A percentile compares a stretch with the other conserved stretches of the same genome.
These are phyloP conservation scores for Galeruca laticollis DNA, from an alignment of 2,888 invertebrate species.

Conservation along the genomic window DNA sequence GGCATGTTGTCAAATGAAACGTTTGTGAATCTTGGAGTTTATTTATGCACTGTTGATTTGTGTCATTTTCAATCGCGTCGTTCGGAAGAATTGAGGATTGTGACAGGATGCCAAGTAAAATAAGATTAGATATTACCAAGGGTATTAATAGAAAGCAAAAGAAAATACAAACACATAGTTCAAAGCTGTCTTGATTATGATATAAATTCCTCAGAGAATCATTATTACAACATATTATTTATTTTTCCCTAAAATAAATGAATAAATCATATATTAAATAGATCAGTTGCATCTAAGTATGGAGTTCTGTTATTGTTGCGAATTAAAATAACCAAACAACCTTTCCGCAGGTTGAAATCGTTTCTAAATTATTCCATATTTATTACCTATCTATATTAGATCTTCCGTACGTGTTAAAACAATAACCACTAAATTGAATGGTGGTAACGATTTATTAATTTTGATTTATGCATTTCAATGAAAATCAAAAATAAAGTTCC, in stretches of 20 bases:
- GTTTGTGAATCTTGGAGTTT: neutral
- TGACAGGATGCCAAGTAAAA: constrained; percentile 5
- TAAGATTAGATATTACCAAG: neutral
- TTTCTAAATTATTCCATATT: neutral
- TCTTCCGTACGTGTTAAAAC: neutral
- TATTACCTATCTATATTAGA: neutral
- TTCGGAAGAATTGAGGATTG: constrained; percentile 3
- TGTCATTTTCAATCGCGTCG: neutral
- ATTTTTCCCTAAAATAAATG: constrained; percentile 26
- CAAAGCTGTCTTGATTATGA: constrained; percentile 14
- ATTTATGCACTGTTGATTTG: neutral
- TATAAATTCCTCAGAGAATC: neutral
- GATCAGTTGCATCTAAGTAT: constrained; percentile 13
- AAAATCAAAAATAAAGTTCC: too few relatives aligned
- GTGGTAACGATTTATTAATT: neutral
- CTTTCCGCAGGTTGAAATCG: constrained; percentile 1
- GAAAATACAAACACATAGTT: neutral
- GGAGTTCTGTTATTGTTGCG: constrained; percentile 11
- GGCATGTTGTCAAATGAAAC: too few relatives aligned
- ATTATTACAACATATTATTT: constrained; percentile 11
- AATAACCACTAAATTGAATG: neutral
- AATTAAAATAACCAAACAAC: constrained; percentile 29
- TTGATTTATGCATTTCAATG: neutral
- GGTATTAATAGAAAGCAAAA: constrained; percentile 5
- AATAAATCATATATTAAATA: constrained; percentile 9